Evolutionary conservation across 1,140 invertebrate genomes (phyloP), one percentile per base, ranked within the genome.

Genomic region (Eubasilissa regina): DNA sequence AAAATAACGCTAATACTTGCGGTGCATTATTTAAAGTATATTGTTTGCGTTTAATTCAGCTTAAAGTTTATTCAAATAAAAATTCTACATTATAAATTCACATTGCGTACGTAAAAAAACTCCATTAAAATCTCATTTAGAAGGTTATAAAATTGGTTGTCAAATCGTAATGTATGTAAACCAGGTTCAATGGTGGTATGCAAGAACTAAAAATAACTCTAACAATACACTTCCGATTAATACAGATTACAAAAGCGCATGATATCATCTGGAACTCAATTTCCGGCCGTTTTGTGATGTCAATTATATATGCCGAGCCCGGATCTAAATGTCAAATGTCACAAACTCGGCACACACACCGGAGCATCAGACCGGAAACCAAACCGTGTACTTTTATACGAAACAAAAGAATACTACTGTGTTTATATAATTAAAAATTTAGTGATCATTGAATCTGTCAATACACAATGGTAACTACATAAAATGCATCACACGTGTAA

Each of bases 191-290:
- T 51, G 11, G 11, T 3, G n/a, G 11, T 12, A 8, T 13, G 9
- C 1, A 62, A 25, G 7, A 62, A 25, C 58, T 70, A 48, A 70
- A 70, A 53, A 70, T 70, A 70, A n/a, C 7, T 19, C 4, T 0
- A 70, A 70, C 66, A 70, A 70, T 53, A 70, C 45, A 70, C 66
- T 51, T 70, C 66, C 66, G 66, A 70, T 70, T 70, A 70, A 70
- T 70, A 15, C 45, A 51, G 66, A 45, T 68, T 17, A 68, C 64
- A 68, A 68, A 58, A 68, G 64, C 66, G 25, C 19, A 70, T 70
- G 66, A 70, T 48, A 51, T 70, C 66, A 70, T 25, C 66, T 70
- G 66, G 66, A 70, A 70, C 66, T 70, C 66, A 70, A 70, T 70
- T 70, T 70, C 66, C 66, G 66, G 66, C 17, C 45, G 51, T 70